Evolutionary conservation across 2,888 invertebrate species (phyloP), one percentile per base, ranked within the genome.

Genomic region (Drosophila infuscata): DNA sequence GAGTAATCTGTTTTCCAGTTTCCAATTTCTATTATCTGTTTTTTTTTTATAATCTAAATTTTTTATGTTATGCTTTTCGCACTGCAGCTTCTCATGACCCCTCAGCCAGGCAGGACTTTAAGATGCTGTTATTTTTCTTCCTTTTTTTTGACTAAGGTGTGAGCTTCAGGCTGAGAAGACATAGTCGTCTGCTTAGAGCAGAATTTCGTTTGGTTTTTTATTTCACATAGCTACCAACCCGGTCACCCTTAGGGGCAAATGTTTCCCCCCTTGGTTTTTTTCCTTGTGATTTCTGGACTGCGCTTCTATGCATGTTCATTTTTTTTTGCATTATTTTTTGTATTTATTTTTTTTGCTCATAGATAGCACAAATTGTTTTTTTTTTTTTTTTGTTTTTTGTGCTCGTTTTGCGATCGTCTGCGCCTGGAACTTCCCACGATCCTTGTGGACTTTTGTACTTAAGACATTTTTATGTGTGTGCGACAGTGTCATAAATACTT

Each of bases 391-490:
- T 59, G 32, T 74, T 63, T 74, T 63, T 70, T 74, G 60, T 61
- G 79, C 67, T 79, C 79, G 79, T 64, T 81, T 77, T 83, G 83
- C 73, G 69, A 70, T 76, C 75, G 82, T 82, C 74, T 72, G 76
- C 64, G 71, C 59, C 70, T 77, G 83, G 91, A 91, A 90, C 90
- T 90, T 90, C 90, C 90, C 90, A 90, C 90, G 90, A 91, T 91
- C 91, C 91, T 91, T 91, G 81, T 82, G 82, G 85, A 84, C 82
- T 88, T 84, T 82, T 77, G 89, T 87, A 87, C 87, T 83, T 71
- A 78, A 84, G 77, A 78, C 67, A 62, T 70, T 82, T 83, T 75
- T 78, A 56, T 61, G 49, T 81, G 57, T 66, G 49, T 71, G 54
- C 64, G 38, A 12, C 56, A 76, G 70, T 75, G 75, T 78, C 78